A percentile compares a stretch with the other conserved stretches of the same genome.
These are phyloP conservation scores for Anolis carolinensis DNA, from an alignment of 2,113 vertebrate genomes.

Conservation along the genomic window DNA sequence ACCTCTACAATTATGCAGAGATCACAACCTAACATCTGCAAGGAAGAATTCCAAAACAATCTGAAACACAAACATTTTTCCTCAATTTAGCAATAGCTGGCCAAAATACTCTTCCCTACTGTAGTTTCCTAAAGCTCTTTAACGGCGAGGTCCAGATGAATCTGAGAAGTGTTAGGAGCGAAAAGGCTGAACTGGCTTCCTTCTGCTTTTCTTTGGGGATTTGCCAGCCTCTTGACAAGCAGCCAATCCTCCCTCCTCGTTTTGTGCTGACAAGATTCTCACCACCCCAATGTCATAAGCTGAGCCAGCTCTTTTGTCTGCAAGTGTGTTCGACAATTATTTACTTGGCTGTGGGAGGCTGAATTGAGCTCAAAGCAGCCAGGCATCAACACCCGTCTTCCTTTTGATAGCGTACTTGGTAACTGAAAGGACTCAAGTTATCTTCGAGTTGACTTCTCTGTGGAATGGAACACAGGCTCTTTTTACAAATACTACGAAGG, in stretches of 20 bases:
- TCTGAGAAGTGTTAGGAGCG: constrained; percentile 31
- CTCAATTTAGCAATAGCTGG: background rate
- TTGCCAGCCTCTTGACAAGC: constrained; percentile 21
- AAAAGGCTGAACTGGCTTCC: background rate
- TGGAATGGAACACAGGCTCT: background rate
- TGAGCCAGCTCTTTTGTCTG: constrained; percentile 76
- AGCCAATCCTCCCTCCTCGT: constrained; percentile 19
- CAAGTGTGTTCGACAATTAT: constrained; percentile 80
- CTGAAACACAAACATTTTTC: accelerated
- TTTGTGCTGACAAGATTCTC: constrained; percentile 56
- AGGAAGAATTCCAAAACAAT: background rate
- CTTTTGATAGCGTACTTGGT: background rate
- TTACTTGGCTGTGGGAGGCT: constrained; percentile 65
- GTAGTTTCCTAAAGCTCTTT: accelerated
- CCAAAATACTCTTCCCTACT: background rate
- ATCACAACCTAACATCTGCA: background rate
- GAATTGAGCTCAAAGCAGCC: constrained; percentile 23
- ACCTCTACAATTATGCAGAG: background rate
- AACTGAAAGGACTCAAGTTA: background rate
- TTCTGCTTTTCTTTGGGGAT: constrained; percentile 20
- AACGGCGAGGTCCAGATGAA: background rate
- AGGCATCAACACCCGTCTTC: constrained; percentile 51
- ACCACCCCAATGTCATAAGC: constrained; percentile 56
- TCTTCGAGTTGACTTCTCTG: background rate
- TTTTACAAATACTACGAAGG: background rate